Conservation (phyloP, 2,888 invertebrate species). For the Oxystoma pomonae region DNA sequence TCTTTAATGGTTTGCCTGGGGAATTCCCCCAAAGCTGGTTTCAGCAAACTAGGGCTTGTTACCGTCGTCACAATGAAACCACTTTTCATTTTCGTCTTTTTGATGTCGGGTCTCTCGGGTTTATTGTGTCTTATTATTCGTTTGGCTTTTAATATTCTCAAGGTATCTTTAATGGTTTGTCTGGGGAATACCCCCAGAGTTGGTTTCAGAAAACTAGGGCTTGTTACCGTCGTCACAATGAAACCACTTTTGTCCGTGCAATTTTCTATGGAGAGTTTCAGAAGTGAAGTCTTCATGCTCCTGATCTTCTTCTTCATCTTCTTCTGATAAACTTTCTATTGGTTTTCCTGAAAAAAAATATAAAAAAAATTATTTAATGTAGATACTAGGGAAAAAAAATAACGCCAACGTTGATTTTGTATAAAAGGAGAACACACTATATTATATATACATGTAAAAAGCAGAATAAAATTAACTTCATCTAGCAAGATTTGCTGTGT, state of each 20-base stretch:
- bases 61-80: constrained; percentile 31
- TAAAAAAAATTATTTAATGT: no score
- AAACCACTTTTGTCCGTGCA: constrained; percentile 24
- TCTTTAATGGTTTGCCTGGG: constrained; percentile 37
- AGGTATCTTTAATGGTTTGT: constrained; percentile 38
- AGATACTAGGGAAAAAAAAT: no score
- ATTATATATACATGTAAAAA: no score
- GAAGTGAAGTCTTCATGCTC: constrained; percentile 29
- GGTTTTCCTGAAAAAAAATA: constrained; percentile 49
- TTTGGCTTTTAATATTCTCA: constrained; percentile 45
- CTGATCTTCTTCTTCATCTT: constrained; percentile 15
- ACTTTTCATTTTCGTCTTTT: constrained; percentile 37
- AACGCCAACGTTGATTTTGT: no score
- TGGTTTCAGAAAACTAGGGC: constrained; percentile 32
- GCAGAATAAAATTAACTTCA: no score
- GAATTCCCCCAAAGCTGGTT: constrained; percentile 39
- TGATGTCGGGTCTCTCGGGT: constrained; percentile 33
- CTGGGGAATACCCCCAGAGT: constrained; percentile 39
- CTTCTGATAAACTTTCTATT: neutral
- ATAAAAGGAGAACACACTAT: no score
- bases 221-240: constrained; percentile 31
- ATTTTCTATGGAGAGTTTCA: constrained; percentile 33
- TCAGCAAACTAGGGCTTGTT: constrained; percentile 28
- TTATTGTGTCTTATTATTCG: constrained; percentile 43
- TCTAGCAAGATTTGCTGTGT: no score